phyloP scores from a whole-genome alignment of 2,113 vertebrate species.

The Nerophis ophidion region DNA sequence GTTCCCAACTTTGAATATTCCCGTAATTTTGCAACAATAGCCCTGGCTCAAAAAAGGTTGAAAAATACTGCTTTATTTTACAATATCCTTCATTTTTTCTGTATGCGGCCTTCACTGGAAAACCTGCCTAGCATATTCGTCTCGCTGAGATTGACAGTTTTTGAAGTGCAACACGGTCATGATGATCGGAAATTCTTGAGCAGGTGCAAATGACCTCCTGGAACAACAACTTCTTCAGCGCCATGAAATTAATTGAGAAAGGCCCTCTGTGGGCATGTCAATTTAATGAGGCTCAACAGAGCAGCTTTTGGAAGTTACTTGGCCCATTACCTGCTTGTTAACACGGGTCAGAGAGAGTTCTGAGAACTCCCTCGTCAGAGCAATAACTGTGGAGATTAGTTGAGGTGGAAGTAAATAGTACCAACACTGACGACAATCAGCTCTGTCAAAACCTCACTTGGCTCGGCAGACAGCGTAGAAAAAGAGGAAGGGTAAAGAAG shows the following conservation, averaged over 20 bases:
- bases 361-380: constrained; percentile 33
- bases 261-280: constrained; percentile 56
- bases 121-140: constrained; percentile 1
- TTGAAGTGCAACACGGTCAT: background rate
- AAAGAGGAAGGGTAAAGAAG: background rate
- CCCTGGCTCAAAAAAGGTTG: no score
- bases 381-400: constrained; percentile 49
- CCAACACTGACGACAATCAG: background rate
- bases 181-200: constrained; percentile 1
- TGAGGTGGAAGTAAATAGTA: constrained; percentile 25
- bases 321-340: constrained; percentile 72
- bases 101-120: background rate
- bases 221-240: background rate
- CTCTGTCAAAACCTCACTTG: background rate
- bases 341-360: constrained; percentile 47
- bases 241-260: constrained; percentile 51
- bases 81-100: no score
- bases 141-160: no score
- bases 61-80: no score
- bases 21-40: no score
- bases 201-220: constrained; percentile 9
- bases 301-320: constrained; percentile 64
- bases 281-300: constrained; percentile 63
- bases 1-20: no score
- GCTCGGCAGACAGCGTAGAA: constrained; percentile 21